Percentiles rank a stretch among this genome's conserved stretches.
These are phyloP conservation scores for Muschampia staudingeri DNA, from an alignment of 2,888 invertebrate species.

Conservation along the genomic window DNA sequence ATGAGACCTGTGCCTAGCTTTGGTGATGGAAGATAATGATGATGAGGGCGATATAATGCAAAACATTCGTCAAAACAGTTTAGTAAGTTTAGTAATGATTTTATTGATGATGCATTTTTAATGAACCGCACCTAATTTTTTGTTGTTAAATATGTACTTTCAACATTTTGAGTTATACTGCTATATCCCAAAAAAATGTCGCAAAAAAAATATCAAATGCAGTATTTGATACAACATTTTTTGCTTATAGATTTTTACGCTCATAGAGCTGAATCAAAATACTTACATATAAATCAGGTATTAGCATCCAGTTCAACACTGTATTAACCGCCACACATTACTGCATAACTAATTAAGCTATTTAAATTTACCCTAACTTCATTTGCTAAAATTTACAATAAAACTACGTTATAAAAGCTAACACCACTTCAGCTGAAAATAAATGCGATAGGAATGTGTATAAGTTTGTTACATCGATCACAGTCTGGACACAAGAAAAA, in stretches of 20 bases:
- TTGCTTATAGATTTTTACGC: background rate
- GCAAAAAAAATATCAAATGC: background rate
- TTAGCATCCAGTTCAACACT: constrained; percentile 29
- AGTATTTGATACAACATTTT: background rate
- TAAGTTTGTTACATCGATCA: constrained; percentile 41
- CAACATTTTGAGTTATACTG: too few relatives aligned
- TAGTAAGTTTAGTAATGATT: too few relatives aligned
- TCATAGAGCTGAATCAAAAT: background rate
- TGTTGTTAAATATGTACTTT: too few relatives aligned
- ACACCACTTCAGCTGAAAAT: constrained; percentile 36
- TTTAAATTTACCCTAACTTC: background rate
- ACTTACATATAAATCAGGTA: constrained; percentile 36
- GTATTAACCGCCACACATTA: constrained; percentile 5
- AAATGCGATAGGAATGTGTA: constrained; percentile 45
- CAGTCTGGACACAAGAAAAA: constrained; percentile 12
- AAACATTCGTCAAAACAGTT: too few relatives aligned
- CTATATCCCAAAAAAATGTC: too few relatives aligned
- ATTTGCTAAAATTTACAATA: constrained; percentile 36
- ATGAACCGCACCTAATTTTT: too few relatives aligned
- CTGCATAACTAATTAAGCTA: constrained; percentile 10
- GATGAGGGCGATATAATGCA: too few relatives aligned
- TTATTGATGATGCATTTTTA: too few relatives aligned
- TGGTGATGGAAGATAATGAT: too few relatives aligned
- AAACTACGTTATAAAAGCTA: constrained; percentile 22
- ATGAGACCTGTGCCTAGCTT: too few relatives aligned